A percentile compares a stretch with the other conserved stretches of the same genome.
These are phyloP conservation scores for Doris montereyensis DNA, from an alignment of 2,888 invertebrate genomes.

Conservation along the genomic window DNA sequence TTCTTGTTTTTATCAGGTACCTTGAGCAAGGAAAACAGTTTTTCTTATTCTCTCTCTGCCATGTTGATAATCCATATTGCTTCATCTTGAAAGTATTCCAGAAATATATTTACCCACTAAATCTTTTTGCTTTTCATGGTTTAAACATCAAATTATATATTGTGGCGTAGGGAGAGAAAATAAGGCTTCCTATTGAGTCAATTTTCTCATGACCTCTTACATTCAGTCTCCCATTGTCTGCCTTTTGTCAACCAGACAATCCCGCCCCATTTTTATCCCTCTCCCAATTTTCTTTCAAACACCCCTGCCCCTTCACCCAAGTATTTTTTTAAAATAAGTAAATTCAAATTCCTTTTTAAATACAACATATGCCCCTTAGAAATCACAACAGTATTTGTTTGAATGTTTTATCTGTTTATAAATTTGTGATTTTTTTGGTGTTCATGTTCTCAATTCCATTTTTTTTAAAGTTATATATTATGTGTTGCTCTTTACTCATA, in stretches of 20 bases:
- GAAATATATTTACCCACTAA: constrained; percentile 53
- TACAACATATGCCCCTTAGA: constrained; percentile 25
- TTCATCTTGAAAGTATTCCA: constrained; percentile 51
- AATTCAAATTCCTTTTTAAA: background rate
- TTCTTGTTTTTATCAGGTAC: constrained; percentile 6
- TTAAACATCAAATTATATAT: constrained; percentile 17
- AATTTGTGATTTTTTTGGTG: too few species aligned
- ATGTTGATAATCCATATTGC: constrained; percentile 38
- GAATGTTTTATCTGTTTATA: too few species aligned
- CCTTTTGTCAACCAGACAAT: constrained; percentile 44
- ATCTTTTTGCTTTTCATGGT: constrained; percentile 24
- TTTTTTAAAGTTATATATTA: too few species aligned
- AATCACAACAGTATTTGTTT: too few species aligned
- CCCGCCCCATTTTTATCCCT: constrained; percentile 2
- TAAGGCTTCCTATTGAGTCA: constrained; percentile 70
- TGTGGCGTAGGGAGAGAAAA: constrained; percentile 47
- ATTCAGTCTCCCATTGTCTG: constrained; percentile 50
- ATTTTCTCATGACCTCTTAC: constrained; percentile 46
- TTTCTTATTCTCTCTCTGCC: constrained; percentile 31
- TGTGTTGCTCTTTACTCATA: too few species aligned
- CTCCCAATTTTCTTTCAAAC: background rate
- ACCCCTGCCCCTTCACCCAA: too few species aligned
- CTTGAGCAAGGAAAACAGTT: constrained; percentile 18
- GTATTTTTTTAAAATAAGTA: background rate
- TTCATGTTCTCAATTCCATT: too few species aligned